Evolutionary conservation across 2,113 vertebrate species (phyloP).

Genomic region (Archocentrus centrarchus): DNA sequence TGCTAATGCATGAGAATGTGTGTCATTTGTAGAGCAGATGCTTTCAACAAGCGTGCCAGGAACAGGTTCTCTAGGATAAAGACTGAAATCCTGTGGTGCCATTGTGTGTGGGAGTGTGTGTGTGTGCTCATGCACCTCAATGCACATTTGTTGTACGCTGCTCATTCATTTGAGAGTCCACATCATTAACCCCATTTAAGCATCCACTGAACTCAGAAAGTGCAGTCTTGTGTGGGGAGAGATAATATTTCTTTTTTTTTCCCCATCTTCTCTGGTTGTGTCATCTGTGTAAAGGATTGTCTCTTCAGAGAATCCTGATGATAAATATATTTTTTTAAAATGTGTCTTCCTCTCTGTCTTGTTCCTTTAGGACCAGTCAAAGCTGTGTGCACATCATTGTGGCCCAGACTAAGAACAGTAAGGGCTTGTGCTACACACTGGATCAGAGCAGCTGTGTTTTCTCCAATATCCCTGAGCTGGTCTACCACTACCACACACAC

Average conservation of each 20-base stretch:
- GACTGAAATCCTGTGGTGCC: conserved; percentile 28
- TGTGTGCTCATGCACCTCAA: conserved; percentile 29
- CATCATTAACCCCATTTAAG: conserved; percentile 66
- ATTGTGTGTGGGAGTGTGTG: conserved; percentile 18
- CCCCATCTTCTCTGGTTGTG: neutral
- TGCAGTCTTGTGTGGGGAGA: conserved; percentile 33
- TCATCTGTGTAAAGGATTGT: neutral
- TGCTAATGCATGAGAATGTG: conserved; percentile 22
- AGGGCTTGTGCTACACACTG: conserved; percentile 87
- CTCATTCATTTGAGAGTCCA: conserved; percentile 63
- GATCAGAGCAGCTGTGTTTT: conserved; percentile 92
- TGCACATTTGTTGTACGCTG: conserved; percentile 55
- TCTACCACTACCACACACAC: conserved; percentile 90
- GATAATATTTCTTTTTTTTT: neutral
- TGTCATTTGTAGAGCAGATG: conserved; percentile 16
- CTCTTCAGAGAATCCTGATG: neutral
- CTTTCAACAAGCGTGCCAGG: conserved; percentile 11
- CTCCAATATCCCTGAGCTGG: conserved; percentile 89
- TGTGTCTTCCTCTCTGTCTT: conserved; percentile 15
- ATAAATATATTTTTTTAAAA: neutral
- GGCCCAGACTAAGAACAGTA: conserved; percentile 92
- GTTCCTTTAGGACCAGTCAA: conserved; percentile 88
- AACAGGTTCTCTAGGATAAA: conserved; percentile 38
- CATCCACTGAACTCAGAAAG: conserved; percentile 44
- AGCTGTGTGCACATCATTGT: conserved; percentile 97